These are phyloP conservation scores for Ischnura elegans DNA, from an alignment of 2,888 invertebrate species.

Conservation along the genomic window DNA sequence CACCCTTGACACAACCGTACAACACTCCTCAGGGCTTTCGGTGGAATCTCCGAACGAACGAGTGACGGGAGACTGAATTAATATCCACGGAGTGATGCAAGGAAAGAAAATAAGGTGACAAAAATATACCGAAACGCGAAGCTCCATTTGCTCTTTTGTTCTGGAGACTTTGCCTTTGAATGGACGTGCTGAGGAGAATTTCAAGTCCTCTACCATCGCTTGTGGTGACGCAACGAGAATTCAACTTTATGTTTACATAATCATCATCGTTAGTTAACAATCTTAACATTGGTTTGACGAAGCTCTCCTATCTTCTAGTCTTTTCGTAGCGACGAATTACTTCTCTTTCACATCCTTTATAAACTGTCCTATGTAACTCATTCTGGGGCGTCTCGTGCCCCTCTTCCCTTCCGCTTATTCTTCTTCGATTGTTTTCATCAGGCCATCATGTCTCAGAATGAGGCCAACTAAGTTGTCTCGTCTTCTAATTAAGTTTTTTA, in stretches of 20 bases:
- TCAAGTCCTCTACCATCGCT: background rate
- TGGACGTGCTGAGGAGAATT: background rate
- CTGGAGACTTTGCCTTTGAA: background rate
- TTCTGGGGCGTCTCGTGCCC: too few relatives aligned
- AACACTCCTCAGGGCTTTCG: background rate
- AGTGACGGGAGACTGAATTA: background rate
- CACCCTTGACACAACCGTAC: background rate
- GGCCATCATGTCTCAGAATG: too few relatives aligned
- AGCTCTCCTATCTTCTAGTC: too few relatives aligned
- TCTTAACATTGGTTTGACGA: too few relatives aligned
- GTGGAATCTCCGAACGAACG: background rate
- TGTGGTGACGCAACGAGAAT: background rate
- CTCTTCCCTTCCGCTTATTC: too few relatives aligned
- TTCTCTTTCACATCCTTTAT: too few relatives aligned
- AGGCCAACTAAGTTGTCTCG: too few relatives aligned
- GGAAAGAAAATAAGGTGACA: background rate
- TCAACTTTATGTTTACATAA: too few relatives aligned
- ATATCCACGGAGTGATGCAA: background rate
- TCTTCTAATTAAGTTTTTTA: too few relatives aligned
- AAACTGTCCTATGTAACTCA: too few relatives aligned
- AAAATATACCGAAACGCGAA: background rate
- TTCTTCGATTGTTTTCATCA: too few relatives aligned
- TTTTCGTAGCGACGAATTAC: too few relatives aligned
- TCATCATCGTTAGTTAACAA: background rate
- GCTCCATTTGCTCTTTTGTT: background rate